Evolutionary conservation across 2,888 invertebrate genomes (phyloP).

Genomic region (Synergus umbraculus): DNA sequence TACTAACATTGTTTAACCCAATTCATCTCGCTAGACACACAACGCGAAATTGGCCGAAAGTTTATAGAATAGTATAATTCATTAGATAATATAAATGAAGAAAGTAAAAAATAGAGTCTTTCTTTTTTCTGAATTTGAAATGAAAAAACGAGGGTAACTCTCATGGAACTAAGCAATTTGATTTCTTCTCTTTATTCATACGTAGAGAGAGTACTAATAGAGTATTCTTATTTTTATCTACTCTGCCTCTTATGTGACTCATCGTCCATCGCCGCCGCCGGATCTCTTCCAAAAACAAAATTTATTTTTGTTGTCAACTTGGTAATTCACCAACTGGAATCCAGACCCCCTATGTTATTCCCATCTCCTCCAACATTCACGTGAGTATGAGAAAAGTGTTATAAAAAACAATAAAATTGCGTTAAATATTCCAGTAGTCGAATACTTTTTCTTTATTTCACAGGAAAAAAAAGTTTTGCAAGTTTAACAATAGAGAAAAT

Average conservation of each 20-base stretch:
- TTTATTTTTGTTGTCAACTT: conserved; percentile 48
- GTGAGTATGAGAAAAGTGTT: conserved; percentile 63
- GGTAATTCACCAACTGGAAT: conserved; percentile 50
- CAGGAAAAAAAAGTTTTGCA: background rate
- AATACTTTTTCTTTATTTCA: background rate
- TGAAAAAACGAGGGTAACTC: background rate
- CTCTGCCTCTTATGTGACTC: conserved; percentile 67
- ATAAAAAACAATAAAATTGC: background rate
- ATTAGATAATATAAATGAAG: background rate
- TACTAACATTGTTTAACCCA: conserved; percentile 8
- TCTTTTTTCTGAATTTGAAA: background rate
- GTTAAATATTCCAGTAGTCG: background rate
- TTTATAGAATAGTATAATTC: background rate
- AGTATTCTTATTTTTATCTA: conserved; percentile 70
- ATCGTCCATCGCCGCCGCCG: conserved; percentile 62
- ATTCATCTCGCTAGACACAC: conserved; percentile 69
- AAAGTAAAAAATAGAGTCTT: background rate
- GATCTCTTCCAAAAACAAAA: conserved; percentile 53
- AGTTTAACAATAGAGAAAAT: background rate
- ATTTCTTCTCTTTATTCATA: background rate
- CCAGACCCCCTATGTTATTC: conserved; percentile 64
- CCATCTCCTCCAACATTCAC: conserved; percentile 69
- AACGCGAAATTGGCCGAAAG: conserved; percentile 61
- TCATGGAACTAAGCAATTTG: background rate
- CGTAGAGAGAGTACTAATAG: conserved; percentile 59